phyloP scores from a whole-genome alignment of 1,140 invertebrate species.

The Agrilus planipennis region DNA sequence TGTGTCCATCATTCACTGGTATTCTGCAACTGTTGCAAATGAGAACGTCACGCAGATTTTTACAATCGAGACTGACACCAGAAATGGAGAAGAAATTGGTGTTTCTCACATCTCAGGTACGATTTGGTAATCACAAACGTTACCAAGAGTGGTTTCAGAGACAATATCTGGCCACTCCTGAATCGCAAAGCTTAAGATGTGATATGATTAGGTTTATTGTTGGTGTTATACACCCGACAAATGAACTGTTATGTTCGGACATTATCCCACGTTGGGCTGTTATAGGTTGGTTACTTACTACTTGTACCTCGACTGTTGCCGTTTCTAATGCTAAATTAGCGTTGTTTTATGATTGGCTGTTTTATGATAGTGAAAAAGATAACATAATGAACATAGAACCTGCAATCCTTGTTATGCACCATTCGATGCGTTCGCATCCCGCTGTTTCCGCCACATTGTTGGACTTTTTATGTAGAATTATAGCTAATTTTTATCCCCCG shows the following conservation, averaged over 20 bases:
- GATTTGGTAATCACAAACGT: constrained; percentile 94
- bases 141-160: constrained; percentile 99
- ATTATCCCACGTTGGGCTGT: constrained; percentile 97
- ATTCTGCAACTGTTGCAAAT: constrained; percentile 78
- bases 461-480: constrained; percentile 93
- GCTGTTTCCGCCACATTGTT: constrained; percentile 87
- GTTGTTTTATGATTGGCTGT: constrained; percentile 95
- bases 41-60: constrained; percentile 80
- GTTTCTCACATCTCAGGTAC: constrained; percentile 77
- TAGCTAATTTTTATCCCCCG: constrained; percentile 82
- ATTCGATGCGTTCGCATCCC: constrained; percentile 92
- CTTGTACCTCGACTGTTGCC: constrained; percentile 87
- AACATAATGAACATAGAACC: constrained; percentile 99
- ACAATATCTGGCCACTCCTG: constrained; percentile 92
- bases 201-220: constrained; percentile 97
- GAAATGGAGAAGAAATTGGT: constrained; percentile 95
- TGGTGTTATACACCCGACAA: constrained; percentile 94
- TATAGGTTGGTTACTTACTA: constrained; percentile 94
- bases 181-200: constrained; percentile 87
- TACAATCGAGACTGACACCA: constrained; percentile 84
- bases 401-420: constrained; percentile 96
- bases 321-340: constrained; percentile 92
- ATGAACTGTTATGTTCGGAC: constrained; percentile 94
- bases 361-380: constrained; percentile 90
- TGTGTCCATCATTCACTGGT: constrained; percentile 77